Base-by-base conservation (phyloP, 2,888 invertebrate genomes). In the Metellina segmentata region DNA sequence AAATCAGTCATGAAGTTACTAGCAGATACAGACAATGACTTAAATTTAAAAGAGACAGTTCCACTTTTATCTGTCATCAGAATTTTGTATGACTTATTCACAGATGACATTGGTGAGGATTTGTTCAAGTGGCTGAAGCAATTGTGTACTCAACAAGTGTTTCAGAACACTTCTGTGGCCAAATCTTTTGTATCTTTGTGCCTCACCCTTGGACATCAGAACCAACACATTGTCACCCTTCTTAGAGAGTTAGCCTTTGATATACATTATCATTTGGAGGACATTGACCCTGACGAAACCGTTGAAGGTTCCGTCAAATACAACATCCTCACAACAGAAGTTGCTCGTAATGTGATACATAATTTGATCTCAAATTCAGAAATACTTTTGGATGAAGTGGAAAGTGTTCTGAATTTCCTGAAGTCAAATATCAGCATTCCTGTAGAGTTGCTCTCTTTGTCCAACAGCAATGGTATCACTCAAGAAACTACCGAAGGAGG, bases 201-300 rank as follows among this genome's bases (percentile, higher is more conserved):
- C 71, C 81, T 93, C 16, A 91, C 78, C 20, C 81, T 93, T 20
- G 85, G 85, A 19, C 91, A 90, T 82, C 93, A 93, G 16, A 71
- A 86, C 20, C 13, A 74, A 48, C 20, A 85, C 11, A 51, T 79
- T 85, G 70, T 85, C 19, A 78, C 51, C 6, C 81, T 91, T 70
- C n/a, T 89, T 6, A 69, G 70, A 74, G 93, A 93, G 61, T 70
- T 93, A 34, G 85, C 91, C 49, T 90, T 85, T 89, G 93, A 91
- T 88, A 75, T 93, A 9, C 93, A 91, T 81, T 82, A 85, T 49
- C 61, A 89, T n/a, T 20, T 93, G n/a, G 93, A 91, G 16, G 91
- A 93, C 74, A 89, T 89, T 48, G 93, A 93, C 74, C 89, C 91
- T 7, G 89, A 92, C 53, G 85, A 70, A 13, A 89, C 48, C 20